Conservation (phyloP, 2,888 invertebrate genomes). For the Sabellastarte sp. region DNA sequence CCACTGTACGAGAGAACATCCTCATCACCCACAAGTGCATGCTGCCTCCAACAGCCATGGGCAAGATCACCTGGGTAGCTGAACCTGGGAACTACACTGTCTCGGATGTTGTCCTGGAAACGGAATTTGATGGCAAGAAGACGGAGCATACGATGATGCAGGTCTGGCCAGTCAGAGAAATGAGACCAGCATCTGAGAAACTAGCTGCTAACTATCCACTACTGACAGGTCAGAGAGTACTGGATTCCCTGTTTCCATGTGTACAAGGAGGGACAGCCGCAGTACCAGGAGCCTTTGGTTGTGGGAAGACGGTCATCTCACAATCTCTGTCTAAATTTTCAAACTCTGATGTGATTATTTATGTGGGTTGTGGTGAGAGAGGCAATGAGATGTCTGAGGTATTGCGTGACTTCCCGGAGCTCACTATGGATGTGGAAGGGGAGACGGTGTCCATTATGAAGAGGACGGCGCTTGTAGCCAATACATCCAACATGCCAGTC, state of each 20-base stretch:
- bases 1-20: conserved; percentile 94
- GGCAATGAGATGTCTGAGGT: conserved; percentile 99
- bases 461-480: conserved; percentile 97
- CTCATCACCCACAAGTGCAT: conserved; percentile 96
- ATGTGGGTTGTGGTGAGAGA: conserved; percentile 99
- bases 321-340: conserved; percentile 99
- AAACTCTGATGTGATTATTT: conserved; percentile 98
- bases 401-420: conserved; percentile 96
- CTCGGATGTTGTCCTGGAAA: conserved; percentile 92
- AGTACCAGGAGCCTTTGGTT: conserved; percentile 99
- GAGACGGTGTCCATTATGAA: conserved; percentile 97
- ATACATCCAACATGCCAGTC: conserved; percentile 99
- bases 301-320: conserved; percentile 99
- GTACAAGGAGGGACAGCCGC: conserved; percentile 99
- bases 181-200: conserved; percentile 95
- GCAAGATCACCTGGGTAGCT: conserved; percentile 94
- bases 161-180: conserved; percentile 99
- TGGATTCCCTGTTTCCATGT: conserved; percentile 97
- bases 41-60: conserved; percentile 90
- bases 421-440: conserved; percentile 95
- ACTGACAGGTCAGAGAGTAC: conserved; percentile 94
- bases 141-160: conserved; percentile 94
- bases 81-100: conserved; percentile 79
- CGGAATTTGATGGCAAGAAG: conserved; percentile 96
- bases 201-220: conserved; percentile 97